Evolutionary conservation across 2,888 invertebrate species (phyloP).

Genomic region (Apodemia mormo): DNA sequence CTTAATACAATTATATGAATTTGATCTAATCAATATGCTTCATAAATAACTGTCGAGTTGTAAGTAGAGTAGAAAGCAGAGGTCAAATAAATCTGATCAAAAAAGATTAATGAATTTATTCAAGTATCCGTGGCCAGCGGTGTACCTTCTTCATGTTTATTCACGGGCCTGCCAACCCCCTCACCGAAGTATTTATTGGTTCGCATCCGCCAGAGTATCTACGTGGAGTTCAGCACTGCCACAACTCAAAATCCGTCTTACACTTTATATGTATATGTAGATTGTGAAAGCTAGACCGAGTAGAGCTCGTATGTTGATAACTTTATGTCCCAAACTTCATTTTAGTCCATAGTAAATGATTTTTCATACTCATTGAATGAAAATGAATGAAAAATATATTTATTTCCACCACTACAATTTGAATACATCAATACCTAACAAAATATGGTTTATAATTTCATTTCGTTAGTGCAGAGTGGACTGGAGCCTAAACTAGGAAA

Average conservation of each 20-base stretch:
- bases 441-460: no score
- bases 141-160: slow-evolving; percentile 46
- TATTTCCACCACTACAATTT: no score
- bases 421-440: no score
- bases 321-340: slow-evolving; percentile 23
- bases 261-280: slow-evolving; percentile 66
- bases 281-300: slow-evolving; percentile 36
- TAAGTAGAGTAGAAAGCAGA: no score
- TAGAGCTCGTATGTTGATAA: slow-evolving; percentile 23
- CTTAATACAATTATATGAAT: no score
- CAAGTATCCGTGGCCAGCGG: slow-evolving; percentile 28
- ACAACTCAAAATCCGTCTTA: slow-evolving; percentile 63
- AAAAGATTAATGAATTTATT: neutral
- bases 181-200: slow-evolving; percentile 69
- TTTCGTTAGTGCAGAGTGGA: no score
- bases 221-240: slow-evolving; percentile 57
- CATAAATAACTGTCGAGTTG: no score
- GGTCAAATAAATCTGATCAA: neutral
- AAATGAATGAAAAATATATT: no score
- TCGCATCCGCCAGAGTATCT: slow-evolving; percentile 56
- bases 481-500: no score
- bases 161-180: slow-evolving; percentile 51
- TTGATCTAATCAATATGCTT: no score
- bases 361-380: no score
- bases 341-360: neutral